Evolutionary conservation across 2,888 invertebrate species (phyloP).

Genomic region (Limnephilus lunatus): DNA sequence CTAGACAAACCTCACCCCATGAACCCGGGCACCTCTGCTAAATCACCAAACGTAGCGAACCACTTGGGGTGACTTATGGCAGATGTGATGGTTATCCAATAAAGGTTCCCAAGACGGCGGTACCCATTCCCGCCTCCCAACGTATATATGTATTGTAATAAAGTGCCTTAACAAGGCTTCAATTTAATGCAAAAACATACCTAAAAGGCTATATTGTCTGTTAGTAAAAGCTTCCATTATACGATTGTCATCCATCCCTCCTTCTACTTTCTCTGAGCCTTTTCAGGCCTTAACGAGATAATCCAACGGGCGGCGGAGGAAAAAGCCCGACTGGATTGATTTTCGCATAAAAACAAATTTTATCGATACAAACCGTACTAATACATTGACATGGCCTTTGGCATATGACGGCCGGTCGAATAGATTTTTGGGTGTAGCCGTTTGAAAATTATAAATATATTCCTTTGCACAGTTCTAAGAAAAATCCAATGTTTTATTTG

Average conservation of each 20-base stretch:
- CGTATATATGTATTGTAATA: background rate
- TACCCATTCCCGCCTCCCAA: no score
- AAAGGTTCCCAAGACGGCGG: no score
- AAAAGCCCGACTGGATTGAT: constrained; percentile 26
- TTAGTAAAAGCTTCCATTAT: background rate
- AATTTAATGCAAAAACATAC: background rate
- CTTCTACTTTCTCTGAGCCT: background rate
- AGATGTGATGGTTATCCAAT: no score
- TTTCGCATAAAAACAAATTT: constrained; percentile 13
- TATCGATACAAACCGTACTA: constrained; percentile 7
- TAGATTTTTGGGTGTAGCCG: background rate
- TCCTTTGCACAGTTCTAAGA: background rate
- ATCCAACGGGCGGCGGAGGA: constrained; percentile 2
- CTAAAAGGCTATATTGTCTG: background rate
- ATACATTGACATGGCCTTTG: constrained; percentile 20
- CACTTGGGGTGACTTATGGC: no score
- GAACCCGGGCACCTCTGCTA: no score
- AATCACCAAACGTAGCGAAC: no score
- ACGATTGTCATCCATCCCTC: background rate
- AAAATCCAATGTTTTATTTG: background rate
- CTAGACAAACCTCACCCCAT: no score
- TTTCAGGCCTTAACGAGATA: constrained; percentile 18
- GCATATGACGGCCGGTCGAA: background rate
- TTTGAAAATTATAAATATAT: background rate
- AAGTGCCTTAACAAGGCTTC: background rate